Evolutionary conservation across 2,888 invertebrate genomes (phyloP), one percentile per base, ranked within the genome.

Genomic region (Ophion obscuratus): DNA sequence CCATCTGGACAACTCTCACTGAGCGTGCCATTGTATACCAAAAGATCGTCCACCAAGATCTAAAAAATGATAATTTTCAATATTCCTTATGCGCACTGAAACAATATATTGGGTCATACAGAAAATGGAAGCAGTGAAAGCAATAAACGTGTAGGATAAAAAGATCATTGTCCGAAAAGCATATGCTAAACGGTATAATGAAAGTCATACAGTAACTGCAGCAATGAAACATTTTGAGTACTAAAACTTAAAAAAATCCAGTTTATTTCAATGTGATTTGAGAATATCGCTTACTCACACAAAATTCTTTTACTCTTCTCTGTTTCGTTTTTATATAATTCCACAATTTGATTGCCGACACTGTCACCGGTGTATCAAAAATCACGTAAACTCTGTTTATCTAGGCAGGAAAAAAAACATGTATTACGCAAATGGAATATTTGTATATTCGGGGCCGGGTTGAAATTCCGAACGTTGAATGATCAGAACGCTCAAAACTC

Each of bases 261-360:
- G 17, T 2, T 53, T 53, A 5, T 40, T 24, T 40, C 7, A 14
- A 61, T 20, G 10, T 2, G 17, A 74, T 40, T 14, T 17, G 2
- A 40, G 20, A 74, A 71, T 47, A n/a, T 7, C 17, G 5, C 44
- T 31, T 36, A 95, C 95, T 95, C 94, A 97, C 97, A 87, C 96
- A 97, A 94, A 97, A 97, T 94, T 98, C 97, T 92, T 97, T 97
- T 36, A 97, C 97, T 10, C 97, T 97, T 91, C 98, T 95, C 6
- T 94, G 95, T 0, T 97, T 96, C 0, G 97, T 97, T 94, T 98
- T 98, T 47, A 96, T 96, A 92, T 98, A 98, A 94, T 98, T 98
- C 97, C 97, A 98, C 87, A 98, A 94, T 92, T 97, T 96, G 83
- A 98, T 96, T 91, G 96, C 96, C 17, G 97, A 97, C 14, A 98